Evolutionary conservation across 2,797 vertebrate species (phyloP).

Genomic region (Mycteria americana): DNA sequence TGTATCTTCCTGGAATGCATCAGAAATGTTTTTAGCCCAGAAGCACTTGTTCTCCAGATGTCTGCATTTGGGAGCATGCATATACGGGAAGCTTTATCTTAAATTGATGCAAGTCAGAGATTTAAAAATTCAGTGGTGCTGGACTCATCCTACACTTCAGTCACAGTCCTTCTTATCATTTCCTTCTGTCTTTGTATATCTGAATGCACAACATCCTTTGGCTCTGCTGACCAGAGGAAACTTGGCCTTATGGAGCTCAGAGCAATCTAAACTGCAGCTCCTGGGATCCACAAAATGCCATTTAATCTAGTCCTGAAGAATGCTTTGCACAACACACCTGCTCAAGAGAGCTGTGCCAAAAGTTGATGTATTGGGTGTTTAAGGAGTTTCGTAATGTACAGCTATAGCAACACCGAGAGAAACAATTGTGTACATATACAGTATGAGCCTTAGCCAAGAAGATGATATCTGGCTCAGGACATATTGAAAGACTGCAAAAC

Average conservation of each 20-base stretch:
- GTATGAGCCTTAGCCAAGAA: not conserved
- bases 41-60: not conserved
- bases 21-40: not conserved
- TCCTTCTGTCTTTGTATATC: not conserved
- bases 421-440: not conserved
- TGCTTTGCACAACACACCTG: not conserved
- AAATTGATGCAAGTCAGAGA: not conserved
- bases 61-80: not conserved
- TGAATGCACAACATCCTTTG: not conserved
- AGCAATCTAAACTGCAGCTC: not conserved
- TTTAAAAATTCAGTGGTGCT: not conserved
- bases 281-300: not conserved
- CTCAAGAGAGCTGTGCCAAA: conserved; percentile 7
- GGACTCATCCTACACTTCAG: not conserved
- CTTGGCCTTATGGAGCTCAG: not conserved
- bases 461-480: not conserved
- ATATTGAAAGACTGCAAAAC: not conserved
- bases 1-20: not conserved
- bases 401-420: conserved; percentile 2
- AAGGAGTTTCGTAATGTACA: not conserved
- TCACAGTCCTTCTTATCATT: not conserved
- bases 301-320: not conserved
- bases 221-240: not conserved
- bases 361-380: not conserved
- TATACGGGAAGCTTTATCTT: not conserved